Conservation (phyloP, 2,797 vertebrate genomes). For the Selene dorsalis region DNA sequence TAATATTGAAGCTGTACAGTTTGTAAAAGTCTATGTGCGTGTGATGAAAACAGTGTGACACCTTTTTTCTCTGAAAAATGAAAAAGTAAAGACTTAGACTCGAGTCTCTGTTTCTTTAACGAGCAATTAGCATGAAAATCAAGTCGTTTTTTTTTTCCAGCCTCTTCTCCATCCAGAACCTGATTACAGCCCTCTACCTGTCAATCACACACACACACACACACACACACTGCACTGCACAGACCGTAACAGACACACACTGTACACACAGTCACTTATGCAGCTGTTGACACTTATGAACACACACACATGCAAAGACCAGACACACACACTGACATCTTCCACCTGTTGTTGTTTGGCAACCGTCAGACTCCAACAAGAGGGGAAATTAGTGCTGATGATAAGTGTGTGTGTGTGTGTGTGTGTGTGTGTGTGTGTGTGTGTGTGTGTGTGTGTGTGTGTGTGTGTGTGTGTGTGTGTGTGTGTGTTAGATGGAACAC, state of each 20-base stretch:
- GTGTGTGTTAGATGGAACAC: background rate
- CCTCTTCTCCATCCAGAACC: background rate
- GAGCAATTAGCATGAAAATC: background rate
- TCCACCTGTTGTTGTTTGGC: constrained; percentile 17
- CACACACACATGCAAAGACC: background rate
- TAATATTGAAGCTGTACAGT: too few species aligned
- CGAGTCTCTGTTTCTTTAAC: background rate
- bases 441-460: background rate
- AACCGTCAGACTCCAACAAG: constrained; percentile 6
- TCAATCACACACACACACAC: constrained; percentile 2
- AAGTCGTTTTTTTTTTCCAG: background rate
- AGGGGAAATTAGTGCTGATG: constrained; percentile 12
- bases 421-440: background rate
- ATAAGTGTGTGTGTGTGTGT: background rate
- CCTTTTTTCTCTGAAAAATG: too few species aligned
- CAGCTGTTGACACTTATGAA: background rate
- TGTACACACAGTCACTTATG: background rate
- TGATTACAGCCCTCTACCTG: background rate
- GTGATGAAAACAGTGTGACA: too few species aligned
- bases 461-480: background rate
- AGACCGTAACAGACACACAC: background rate
- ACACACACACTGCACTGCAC: background rate
- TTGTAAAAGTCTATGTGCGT: too few species aligned
- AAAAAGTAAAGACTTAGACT: background rate
- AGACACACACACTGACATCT: background rate